These are phyloP conservation scores for Tetragnatha montana DNA, from an alignment of 2,888 invertebrate genomes.

Conservation along the genomic window DNA sequence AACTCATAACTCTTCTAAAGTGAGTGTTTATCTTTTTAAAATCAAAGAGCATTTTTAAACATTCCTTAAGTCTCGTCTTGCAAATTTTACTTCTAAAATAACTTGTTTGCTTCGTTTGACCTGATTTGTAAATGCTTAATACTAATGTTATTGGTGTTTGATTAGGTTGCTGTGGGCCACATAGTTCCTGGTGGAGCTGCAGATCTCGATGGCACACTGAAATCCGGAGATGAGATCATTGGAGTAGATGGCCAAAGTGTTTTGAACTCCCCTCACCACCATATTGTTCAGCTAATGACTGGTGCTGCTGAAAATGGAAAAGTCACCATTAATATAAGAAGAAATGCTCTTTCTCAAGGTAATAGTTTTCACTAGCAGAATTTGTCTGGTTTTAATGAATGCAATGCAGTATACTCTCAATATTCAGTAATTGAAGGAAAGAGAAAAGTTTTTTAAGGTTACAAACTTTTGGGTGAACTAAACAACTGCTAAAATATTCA, in stretches of 20 bases:
- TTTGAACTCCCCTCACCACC: conserved; percentile 91
- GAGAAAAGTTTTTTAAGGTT: too few species aligned
- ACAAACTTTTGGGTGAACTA: too few species aligned
- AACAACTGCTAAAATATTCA: too few species aligned
- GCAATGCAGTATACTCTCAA: too few species aligned
- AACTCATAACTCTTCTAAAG: not conserved
- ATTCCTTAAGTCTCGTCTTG: not conserved
- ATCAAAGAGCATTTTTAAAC: not conserved
- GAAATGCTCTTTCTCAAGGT: conserved; percentile 92
- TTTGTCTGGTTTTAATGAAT: not conserved
- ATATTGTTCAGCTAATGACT: conserved; percentile 94
- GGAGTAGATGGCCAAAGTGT: conserved; percentile 92
- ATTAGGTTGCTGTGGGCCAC: conserved; percentile 92
- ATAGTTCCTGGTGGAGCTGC: conserved; percentile 97
- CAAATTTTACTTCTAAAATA: not conserved
- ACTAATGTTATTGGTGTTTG: conserved; percentile 34
- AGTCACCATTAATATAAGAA: conserved; percentile 86
- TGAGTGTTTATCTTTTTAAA: not conserved
- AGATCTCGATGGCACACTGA: conserved; percentile 90
- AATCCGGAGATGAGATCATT: conserved; percentile 94
- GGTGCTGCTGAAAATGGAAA: conserved; percentile 90
- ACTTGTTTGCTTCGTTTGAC: not conserved
- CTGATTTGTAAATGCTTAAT: too few species aligned
- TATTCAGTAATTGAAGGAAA: too few species aligned
- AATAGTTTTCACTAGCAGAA: conserved; percentile 79